Conservation (phyloP, 2,797 vertebrate genomes). For the Rhyacichthys aspro region DNA sequence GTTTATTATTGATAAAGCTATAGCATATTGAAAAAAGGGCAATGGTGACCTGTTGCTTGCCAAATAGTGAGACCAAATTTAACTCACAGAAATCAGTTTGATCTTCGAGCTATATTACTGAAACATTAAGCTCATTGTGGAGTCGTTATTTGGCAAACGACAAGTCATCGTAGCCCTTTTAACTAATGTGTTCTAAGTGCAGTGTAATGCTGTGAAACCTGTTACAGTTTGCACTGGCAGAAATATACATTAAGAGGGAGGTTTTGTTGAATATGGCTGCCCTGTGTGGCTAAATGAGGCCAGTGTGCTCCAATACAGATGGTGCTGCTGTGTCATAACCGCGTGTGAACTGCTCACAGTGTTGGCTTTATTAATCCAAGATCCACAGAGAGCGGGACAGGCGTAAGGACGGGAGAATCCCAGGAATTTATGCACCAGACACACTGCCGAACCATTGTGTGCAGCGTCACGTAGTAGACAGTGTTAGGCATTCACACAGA, state of each 20-base stretch:
- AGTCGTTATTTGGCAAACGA: no score
- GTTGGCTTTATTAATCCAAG: slow-evolving; percentile 74
- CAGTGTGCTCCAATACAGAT: slow-evolving; percentile 4
- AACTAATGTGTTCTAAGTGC: no score
- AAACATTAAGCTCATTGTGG: no score
- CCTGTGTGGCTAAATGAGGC: neutral
- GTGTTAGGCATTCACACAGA: neutral
- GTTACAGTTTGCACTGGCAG: neutral
- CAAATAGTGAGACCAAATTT: no score
- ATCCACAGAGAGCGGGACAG: slow-evolving; percentile 23
- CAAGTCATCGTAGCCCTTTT: no score
- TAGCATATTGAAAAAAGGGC: no score
- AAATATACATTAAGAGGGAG: neutral
- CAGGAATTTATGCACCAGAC: slow-evolving; percentile 60
- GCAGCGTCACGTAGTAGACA: neutral
- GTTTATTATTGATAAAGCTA: no score
- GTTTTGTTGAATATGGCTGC: neutral
- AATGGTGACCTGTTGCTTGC: no score
- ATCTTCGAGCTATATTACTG: no score
- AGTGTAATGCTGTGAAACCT: no score
- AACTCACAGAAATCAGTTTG: no score
- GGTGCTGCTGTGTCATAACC: slow-evolving; percentile 28
- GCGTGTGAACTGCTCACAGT: slow-evolving; percentile 58
- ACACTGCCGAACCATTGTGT: slow-evolving; percentile 9
- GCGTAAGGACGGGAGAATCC: slow-evolving; percentile 53